phyloP scores from a whole-genome alignment of 2,797 vertebrate species.

The Danio choprae region DNA sequence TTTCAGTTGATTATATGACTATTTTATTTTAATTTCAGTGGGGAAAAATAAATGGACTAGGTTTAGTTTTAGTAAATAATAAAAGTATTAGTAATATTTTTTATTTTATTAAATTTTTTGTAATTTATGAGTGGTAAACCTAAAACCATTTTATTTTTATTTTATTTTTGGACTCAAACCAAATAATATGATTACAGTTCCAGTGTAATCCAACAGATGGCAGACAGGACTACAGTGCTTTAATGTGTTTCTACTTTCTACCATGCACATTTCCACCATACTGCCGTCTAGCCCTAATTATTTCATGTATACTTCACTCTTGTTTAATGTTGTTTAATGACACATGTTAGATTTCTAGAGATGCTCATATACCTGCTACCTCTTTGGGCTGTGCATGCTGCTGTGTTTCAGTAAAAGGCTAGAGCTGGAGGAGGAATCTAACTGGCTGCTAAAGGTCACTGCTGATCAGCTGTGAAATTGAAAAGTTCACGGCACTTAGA shows the following conservation, averaged over 20 bases:
- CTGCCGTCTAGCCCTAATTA: background rate
- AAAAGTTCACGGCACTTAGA: slow-evolving; percentile 87
- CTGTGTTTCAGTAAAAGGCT: slow-evolving; percentile 49
- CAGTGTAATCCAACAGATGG: background rate
- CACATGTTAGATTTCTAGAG: background rate
- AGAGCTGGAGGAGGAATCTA: slow-evolving; percentile 78
- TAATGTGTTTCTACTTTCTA: background rate
- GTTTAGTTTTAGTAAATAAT: too few species aligned
- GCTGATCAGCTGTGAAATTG: slow-evolving; percentile 77
- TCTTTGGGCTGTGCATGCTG: background rate
- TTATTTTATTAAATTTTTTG: too few species aligned
- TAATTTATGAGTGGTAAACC: too few species aligned
- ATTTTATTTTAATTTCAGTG: too few species aligned
- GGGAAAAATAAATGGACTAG: too few species aligned
- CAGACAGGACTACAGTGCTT: background rate
- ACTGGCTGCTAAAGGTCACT: slow-evolving; percentile 82
- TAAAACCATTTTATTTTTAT: too few species aligned
- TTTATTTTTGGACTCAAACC: background rate
- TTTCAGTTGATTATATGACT: too few species aligned
- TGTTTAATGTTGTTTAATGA: background rate
- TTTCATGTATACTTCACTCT: background rate
- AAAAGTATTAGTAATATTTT: too few species aligned
- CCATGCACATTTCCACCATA: background rate
- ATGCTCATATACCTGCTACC: slow-evolving; percentile 10
- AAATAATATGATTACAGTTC: background rate